Evolutionary conservation across 2,888 invertebrate species (phyloP).

Genomic region (Celastrina argiolus): DNA sequence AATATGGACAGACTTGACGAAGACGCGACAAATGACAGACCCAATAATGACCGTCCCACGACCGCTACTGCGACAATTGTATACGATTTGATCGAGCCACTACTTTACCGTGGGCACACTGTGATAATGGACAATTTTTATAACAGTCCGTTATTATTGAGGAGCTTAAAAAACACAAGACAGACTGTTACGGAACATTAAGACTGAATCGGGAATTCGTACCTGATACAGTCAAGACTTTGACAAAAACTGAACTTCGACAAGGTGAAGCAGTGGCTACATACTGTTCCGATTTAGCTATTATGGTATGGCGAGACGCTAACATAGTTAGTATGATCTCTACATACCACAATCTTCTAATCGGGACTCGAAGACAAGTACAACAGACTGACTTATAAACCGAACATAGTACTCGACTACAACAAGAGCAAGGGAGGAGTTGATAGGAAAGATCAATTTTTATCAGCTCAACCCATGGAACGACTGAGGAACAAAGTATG

Average conservation of each 20-base stretch:
- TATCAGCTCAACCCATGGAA: constrained; percentile 39
- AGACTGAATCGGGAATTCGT: constrained; percentile 36
- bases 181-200: constrained; percentile 35
- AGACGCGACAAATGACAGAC: not conserved
- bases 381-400: constrained; percentile 28
- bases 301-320: no score
- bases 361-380: constrained; percentile 26
- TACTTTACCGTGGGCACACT: constrained; percentile 32
- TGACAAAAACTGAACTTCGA: no score
- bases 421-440: constrained; percentile 39
- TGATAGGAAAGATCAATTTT: constrained; percentile 38
- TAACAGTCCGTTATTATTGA: constrained; percentile 38
- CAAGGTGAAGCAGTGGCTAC: no score
- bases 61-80: constrained; percentile 35
- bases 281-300: no score
- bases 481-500: constrained; percentile 30
- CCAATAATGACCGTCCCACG: constrained; percentile 27
- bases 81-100: constrained; percentile 31
- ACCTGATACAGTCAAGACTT: constrained; percentile 31
- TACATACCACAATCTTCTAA: constrained; percentile 29
- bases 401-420: constrained; percentile 33
- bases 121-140: constrained; percentile 40
- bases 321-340: constrained; percentile 35
- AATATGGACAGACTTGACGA: not conserved
- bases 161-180: constrained; percentile 31